Evolutionary conservation across 1,140 invertebrate genomes (phyloP).

Genomic region (Micrasema minimum): DNA sequence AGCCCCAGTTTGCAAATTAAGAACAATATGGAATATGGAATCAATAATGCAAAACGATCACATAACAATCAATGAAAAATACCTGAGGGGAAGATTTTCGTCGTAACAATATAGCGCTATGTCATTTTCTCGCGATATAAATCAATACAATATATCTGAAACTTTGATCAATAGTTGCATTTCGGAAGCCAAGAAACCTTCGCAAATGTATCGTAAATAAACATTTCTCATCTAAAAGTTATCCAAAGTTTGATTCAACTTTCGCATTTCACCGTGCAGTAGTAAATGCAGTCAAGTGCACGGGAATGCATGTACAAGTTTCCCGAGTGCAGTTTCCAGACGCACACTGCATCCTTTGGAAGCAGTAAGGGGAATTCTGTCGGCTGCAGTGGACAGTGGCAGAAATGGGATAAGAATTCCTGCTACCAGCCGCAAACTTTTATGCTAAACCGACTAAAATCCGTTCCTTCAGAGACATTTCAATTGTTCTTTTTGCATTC

Average conservation of each 20-base stretch:
- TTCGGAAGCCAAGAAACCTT: too few species aligned
- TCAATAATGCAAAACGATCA: too few species aligned
- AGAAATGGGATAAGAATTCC: slow-evolving; percentile 9
- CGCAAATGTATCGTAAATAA: too few species aligned
- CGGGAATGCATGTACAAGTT: slow-evolving; percentile 33
- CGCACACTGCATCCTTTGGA: slow-evolving; percentile 12
- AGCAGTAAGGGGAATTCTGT: slow-evolving; percentile 23
- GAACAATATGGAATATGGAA: too few species aligned
- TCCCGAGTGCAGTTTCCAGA: slow-evolving; percentile 24
- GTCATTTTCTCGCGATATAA: too few species aligned
- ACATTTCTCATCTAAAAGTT: slow-evolving; percentile 14
- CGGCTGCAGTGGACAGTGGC: slow-evolving; percentile 13
- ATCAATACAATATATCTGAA: too few species aligned
- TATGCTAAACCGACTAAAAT: slow-evolving; percentile 28
- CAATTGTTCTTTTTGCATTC: slow-evolving; percentile 2
- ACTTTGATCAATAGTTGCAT: too few species aligned
- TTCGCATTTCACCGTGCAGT: slow-evolving; percentile 22
- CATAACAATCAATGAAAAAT: too few species aligned
- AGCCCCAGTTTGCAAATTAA: too few species aligned
- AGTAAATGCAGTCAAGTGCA: slow-evolving; percentile 32
- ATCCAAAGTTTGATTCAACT: slow-evolving; percentile 25
- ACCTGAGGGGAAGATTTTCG: too few species aligned
- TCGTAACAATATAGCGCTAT: too few species aligned
- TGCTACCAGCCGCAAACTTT: slow-evolving; percentile 5
- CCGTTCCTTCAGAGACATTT: slow-evolving; percentile 5